Evolutionary conservation across 2,888 invertebrate genomes (phyloP).

Genomic region (Volucella zonaria): DNA sequence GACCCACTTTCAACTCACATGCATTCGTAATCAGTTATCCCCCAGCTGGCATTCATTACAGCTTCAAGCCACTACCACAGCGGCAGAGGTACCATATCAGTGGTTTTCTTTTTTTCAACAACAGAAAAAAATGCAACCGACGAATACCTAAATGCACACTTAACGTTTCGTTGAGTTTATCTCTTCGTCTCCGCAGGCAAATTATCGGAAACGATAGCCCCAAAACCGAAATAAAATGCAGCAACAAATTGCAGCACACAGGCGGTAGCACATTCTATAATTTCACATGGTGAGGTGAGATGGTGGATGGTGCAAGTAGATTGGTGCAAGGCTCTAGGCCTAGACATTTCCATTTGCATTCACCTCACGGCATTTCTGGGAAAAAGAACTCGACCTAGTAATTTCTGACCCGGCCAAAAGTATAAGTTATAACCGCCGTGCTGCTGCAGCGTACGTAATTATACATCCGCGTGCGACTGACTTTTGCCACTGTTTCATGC

Average conservation of each 20-base stretch:
- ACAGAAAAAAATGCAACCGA: conserved; percentile 17
- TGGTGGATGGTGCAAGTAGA: too few relatives aligned
- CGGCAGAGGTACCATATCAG: not conserved
- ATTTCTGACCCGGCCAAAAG: conserved; percentile 54
- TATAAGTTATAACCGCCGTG: conserved; percentile 57
- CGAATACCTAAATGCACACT: conserved; percentile 37
- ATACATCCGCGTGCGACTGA: conserved; percentile 64
- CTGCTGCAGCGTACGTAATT: conserved; percentile 70
- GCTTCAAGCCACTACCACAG: not conserved
- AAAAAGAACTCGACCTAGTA: conserved; percentile 57
- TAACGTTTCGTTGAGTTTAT: conserved; percentile 34
- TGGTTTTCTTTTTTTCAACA: not conserved
- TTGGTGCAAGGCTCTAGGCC: not conserved
- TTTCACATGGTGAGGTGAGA: too few relatives aligned
- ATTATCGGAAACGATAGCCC: conserved; percentile 48
- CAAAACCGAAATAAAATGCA: conserved; percentile 36
- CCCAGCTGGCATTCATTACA: not conserved
- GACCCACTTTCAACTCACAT: conserved; percentile 16
- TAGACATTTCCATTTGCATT: conserved; percentile 2
- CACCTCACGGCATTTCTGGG: conserved; percentile 64
- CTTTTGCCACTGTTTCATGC: conserved; percentile 74
- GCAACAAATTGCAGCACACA: conserved; percentile 35
- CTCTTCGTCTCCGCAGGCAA: conserved; percentile 43
- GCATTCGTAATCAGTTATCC: not conserved
- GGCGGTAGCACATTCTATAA: not conserved